A percentile compares a stretch with the other conserved stretches of the same genome.
phyloP scores from a whole-genome alignment of 2,113 vertebrate genomes.

The Antennarius striatus region DNA sequence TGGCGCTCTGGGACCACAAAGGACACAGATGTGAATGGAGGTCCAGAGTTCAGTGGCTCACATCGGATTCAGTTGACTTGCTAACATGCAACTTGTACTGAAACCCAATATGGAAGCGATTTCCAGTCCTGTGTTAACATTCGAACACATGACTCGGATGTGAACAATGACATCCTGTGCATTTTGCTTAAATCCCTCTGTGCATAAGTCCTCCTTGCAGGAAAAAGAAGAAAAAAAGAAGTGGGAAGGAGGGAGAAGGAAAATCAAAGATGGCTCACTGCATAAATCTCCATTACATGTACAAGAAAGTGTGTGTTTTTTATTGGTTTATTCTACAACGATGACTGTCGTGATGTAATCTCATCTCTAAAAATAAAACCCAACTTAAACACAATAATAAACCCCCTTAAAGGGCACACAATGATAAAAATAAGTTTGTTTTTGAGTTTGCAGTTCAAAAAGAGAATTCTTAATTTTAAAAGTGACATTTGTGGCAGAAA shows the following conservation, averaged over 20 bases:
- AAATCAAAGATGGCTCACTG: neutral
- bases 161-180: slow-evolving; percentile 7
- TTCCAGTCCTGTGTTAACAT: slow-evolving; percentile 11
- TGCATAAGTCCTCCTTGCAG: neutral
- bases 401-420: slow-evolving; percentile 15
- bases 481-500: slow-evolving; percentile 24
- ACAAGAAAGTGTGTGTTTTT: neutral
- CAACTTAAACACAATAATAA: slow-evolving; percentile 37
- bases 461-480: no score
- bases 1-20: slow-evolving; percentile 28
- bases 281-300: slow-evolving; percentile 53
- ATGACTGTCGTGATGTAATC: slow-evolving; percentile 22
- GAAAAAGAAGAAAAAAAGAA: neutral
- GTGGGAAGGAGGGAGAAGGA: slow-evolving; percentile 16
- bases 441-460: no score
- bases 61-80: slow-evolving; percentile 31
- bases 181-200: neutral
- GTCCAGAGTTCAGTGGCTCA: slow-evolving; percentile 44
- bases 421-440: neutral
- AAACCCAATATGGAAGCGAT: neutral
- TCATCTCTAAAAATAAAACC: slow-evolving; percentile 26
- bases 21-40: slow-evolving; percentile 47
- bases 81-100: neutral
- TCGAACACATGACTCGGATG: neutral
- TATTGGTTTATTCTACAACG: neutral